Base-by-base conservation (phyloP, 1,140 invertebrate genomes). In the Tachypleus tridentatus region DNA sequence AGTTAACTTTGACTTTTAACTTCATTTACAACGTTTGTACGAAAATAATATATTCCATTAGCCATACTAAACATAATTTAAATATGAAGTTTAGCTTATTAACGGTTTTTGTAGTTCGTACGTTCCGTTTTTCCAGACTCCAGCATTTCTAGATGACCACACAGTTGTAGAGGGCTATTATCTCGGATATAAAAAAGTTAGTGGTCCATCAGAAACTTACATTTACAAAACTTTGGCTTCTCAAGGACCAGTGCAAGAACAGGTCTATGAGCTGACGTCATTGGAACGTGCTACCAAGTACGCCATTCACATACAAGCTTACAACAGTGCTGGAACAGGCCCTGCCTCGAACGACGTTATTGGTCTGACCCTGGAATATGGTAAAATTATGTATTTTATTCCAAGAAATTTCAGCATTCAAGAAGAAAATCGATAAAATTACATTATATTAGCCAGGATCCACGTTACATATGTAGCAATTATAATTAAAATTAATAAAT, bases 291-390 rank as follows among this genome's bases (percentile, higher is more conserved):
- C 61, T 57, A 97, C 93, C 0, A 89, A 94, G 76, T 98, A 97
- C 77, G 86, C 89, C 4, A 87, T 97, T 1, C 89, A 95, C 8
- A 89, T 96, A n/a, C 92, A 95, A 79, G 92, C 93, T 0, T 97
- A 93, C 74, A 98, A 97, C 77, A 90, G 91, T 77, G 87, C 93
- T 72, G 93, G 93, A 8, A 85, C 88, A 3, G 93, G 94, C 52
- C 93, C 94, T 0, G 84, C 91, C 73, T 92, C 89, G 51, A 86
- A 88, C 57, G 91, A 95, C 76, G 82, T 88, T 11, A 87, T 86
- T 71, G 89, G 64, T 1, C 64, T 65, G 10, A 74, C 73, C 3
- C 50, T 73, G 29, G 69, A 72, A 10, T 72, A 74, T 58, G 73
- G 67, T 69, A 49, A 62, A 29, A 29, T 29, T 29, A 29, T 29